Evolutionary conservation across 2,797 vertebrate species (phyloP), one percentile per base, ranked within the genome.

Genomic region (Rhinatrema bivittatum): DNA sequence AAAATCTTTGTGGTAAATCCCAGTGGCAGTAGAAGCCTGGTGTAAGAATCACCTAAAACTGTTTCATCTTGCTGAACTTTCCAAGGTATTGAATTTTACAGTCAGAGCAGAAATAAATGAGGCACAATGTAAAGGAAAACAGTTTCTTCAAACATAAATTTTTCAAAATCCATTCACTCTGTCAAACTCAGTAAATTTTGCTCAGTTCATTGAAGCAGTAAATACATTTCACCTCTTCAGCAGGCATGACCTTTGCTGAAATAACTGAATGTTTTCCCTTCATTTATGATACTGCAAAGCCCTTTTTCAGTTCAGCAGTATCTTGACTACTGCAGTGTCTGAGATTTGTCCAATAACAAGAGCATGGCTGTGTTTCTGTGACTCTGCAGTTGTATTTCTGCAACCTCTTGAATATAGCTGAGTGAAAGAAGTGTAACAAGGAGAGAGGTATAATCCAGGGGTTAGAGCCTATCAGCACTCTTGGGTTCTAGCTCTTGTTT

Each of bases 171-270:
- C 16, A 9, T 36, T 42, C 23, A 26, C 20, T 54, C 35, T 29
- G 12, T 42, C 42, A 47, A 23, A 38, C 45, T 20, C 13, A 46
- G 25, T 34, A 43, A 48, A 25, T 46, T 47, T 41, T 45, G 45
- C 25, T 42, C 17, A 16, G 26, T 11, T 55, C 16, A 13, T 15
- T 65, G 30, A 43, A 56, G 47, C 32, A 34, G 31, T 34, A 52
- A 60, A 58, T 38, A 39, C 20, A 5, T 39, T 47, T 45, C 20
- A 42, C 25, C 23, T 50, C 26, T 37, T 58, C 25, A 35, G 32
- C 22, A 40, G 39, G 13, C 33, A 41, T 65, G 44, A 42, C 38
- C 30, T 60, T 38, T 42, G 24, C 43, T 60, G 29, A 16, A 25
- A 29, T 23, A 21, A 41, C 20, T 32, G 29, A 46, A 25, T 32